Evolutionary conservation across 2,113 vertebrate species (phyloP).

Genomic region (Pavo muticus): DNA sequence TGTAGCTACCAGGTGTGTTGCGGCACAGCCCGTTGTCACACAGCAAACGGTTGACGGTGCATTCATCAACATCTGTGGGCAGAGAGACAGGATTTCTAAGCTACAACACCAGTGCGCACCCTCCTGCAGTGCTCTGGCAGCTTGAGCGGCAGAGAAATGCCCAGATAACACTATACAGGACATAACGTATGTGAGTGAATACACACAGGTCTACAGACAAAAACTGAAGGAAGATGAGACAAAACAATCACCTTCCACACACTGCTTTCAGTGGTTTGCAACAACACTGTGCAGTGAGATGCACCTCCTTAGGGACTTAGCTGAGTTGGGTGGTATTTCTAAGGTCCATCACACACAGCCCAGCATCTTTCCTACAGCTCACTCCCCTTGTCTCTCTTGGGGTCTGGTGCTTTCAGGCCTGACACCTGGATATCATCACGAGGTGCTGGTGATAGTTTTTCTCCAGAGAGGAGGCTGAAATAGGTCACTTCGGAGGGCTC

Average conservation of each 20-base stretch:
- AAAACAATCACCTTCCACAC: not conserved
- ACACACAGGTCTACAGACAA: not conserved
- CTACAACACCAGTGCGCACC: rapidly evolving
- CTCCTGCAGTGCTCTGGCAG: not conserved
- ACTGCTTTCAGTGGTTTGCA: not conserved
- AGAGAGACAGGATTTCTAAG: not conserved
- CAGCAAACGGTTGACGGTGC: slow-evolving; percentile 90
- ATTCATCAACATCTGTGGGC: slow-evolving; percentile 95
- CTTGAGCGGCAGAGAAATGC: not conserved
- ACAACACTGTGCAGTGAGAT: not conserved
- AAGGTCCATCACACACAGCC: not conserved
- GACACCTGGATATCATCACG: not conserved
- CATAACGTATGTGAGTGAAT: not conserved
- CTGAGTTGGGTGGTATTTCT: not conserved
- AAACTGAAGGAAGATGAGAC: not conserved
- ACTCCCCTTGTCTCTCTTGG: not conserved
- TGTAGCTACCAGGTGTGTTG: slow-evolving; percentile 96
- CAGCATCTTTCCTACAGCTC: not conserved
- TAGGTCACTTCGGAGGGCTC: not conserved
- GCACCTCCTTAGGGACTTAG: not conserved
- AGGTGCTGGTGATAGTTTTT: not conserved
- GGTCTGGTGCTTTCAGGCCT: not conserved
- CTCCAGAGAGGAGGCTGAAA: not conserved
- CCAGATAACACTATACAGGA: not conserved
- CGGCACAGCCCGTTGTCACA: slow-evolving; percentile 96